Evolutionary conservation across 2,797 vertebrate genomes (phyloP), one percentile per base, ranked within the genome.

Genomic region (Eremophila alpestris): DNA sequence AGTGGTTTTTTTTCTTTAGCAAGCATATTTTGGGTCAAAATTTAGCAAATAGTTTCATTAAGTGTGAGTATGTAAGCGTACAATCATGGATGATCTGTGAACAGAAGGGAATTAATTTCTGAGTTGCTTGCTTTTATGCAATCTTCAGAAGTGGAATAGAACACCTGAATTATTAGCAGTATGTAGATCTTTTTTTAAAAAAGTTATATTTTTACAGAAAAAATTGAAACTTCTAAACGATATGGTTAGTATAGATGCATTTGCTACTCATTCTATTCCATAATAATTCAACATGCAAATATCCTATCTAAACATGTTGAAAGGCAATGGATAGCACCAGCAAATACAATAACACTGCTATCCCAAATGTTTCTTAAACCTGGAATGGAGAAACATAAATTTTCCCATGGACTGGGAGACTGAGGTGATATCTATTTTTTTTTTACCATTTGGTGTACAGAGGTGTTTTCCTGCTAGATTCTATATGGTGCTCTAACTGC

Each of bases 151-250:
- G 15, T 15, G 27, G 9, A 73, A 43, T 27, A 38, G 3, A 40
- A 54, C 17, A 24, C 9, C 12, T 55, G 52, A 79, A 30, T 19
- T 58, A n/a, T 69, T 67, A 76, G 10, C 18, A 76, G 16, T 69
- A 86, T 0, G 0, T 11, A 43, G 16, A n/a, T 13, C 0, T 14
- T 49, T 41, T 41, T 49, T 38, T 12, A 0, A 17, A 54, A 13
- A 29, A 4, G 8, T 34, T 75, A 36, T 2, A 51, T 83, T 77
- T 62, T 83, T 32, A 32, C 90, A 80, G 16, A 65, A 73, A 69
- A 59, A 92, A 16, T 17, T 77, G 14, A 43, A 76, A 32, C 10
- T 74, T 77, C 13, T 45, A 54, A 58, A 59, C 8, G 0, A 0
- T 8, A 24, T 27, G 7, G 6, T 81, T 63, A 70, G 34, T 59